These are phyloP conservation scores for Ochropleura plecta DNA, from an alignment of 2,888 invertebrate genomes.

Conservation along the genomic window DNA sequence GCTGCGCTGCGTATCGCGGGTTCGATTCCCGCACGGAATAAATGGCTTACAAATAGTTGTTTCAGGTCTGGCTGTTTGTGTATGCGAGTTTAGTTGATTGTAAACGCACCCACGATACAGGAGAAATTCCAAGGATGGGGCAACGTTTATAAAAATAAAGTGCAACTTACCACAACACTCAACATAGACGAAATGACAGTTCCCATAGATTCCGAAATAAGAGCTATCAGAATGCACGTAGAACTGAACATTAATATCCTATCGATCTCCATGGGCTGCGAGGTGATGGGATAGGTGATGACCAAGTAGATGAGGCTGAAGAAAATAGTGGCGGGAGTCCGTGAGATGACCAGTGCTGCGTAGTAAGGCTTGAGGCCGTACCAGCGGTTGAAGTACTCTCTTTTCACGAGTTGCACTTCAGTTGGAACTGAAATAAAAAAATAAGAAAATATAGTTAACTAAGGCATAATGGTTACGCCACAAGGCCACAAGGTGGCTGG, in stretches of 20 bases:
- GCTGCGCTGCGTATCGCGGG: too few species aligned
- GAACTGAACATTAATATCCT: constrained; percentile 93
- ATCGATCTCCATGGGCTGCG: constrained; percentile 93
- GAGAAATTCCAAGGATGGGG: too few species aligned
- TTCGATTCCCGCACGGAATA: too few species aligned
- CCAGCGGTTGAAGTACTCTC: constrained; percentile 97
- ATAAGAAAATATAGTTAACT: background rate
- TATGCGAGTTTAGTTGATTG: too few species aligned
- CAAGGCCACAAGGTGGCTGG: too few species aligned
- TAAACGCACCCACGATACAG: too few species aligned
- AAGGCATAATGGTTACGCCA: too few species aligned
- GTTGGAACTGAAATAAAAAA: constrained; percentile 93
- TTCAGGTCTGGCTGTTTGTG: too few species aligned
- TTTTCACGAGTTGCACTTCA: constrained; percentile 94
- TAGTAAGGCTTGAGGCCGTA: constrained; percentile 95
- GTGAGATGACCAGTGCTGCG: constrained; percentile 93
- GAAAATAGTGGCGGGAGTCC: constrained; percentile 93
- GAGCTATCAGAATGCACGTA: constrained; percentile 93
- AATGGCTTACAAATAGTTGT: too few species aligned
- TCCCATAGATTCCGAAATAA: constrained; percentile 95
- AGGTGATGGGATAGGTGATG: constrained; percentile 94
- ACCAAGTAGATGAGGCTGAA: constrained; percentile 92
- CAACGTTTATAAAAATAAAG: too few species aligned
- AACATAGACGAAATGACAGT: constrained; percentile 93
- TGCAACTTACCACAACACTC: constrained; percentile 94